Evolutionary conservation across 2,888 invertebrate species (phyloP).

Genomic region (Perizoma flavofasciatum): DNA sequence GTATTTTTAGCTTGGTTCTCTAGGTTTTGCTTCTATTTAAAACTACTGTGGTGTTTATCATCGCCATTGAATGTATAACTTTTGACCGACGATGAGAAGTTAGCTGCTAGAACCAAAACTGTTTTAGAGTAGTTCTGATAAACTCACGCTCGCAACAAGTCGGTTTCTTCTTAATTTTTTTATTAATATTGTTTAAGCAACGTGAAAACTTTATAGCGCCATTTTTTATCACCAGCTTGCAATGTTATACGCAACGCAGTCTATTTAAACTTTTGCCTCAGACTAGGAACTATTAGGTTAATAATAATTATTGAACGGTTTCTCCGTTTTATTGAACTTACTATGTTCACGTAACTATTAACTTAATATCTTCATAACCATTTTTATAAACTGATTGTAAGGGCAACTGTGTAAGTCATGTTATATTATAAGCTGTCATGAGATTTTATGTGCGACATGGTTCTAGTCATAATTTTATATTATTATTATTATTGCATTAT

Average conservation of each 20-base stretch:
- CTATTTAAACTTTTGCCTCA: conserved; percentile 40
- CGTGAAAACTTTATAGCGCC: conserved; percentile 51
- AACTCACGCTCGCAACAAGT: conserved; percentile 6
- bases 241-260: conserved; percentile 42
- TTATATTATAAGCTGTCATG: conserved; percentile 44
- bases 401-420: background rate
- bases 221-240: conserved; percentile 54
- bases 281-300: conserved; percentile 50
- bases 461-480: conserved; percentile 61
- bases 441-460: conserved; percentile 46
- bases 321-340: background rate
- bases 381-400: no score
- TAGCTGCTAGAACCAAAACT: no score
- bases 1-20: background rate
- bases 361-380: no score
- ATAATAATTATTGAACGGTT: conserved; percentile 10
- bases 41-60: no score
- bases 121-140: background rate
- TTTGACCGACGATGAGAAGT: no score
- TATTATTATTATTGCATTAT: conserved; percentile 37
- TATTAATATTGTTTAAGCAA: conserved; percentile 51
- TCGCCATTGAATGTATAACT: no score
- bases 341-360: no score
- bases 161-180: conserved; percentile 44
- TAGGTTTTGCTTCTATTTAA: no score